Conservation (phyloP, 1,140 invertebrate species). For the Papilio helenus region DNA sequence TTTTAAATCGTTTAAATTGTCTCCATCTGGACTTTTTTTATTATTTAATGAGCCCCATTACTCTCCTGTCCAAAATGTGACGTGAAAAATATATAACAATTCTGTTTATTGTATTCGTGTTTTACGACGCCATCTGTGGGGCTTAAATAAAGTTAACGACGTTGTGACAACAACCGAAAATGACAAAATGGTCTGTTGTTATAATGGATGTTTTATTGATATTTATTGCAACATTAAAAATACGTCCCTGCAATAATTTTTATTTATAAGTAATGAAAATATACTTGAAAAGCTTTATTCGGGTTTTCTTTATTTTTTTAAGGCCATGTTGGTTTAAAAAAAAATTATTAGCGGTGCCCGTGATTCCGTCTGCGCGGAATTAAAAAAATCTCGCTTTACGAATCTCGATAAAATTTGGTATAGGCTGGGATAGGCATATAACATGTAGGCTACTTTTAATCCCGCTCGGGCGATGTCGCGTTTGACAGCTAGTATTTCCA, state of each 20-base stretch:
- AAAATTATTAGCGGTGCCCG: too few species aligned
- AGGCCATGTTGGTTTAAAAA: too few species aligned
- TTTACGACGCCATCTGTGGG: not conserved
- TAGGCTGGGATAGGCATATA: too few species aligned
- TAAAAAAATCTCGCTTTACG: too few species aligned
- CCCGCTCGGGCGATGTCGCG: too few species aligned
- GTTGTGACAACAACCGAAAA: not conserved
- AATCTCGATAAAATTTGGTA: too few species aligned
- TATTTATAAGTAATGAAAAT: not conserved
- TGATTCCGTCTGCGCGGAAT: too few species aligned
- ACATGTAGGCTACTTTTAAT: too few species aligned
- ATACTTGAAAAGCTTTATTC: not conserved
- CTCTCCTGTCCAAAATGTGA: not conserved
- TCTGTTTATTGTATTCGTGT: not conserved
- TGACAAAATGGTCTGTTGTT: not conserved
- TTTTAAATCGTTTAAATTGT: too few species aligned
- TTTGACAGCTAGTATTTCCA: too few species aligned
- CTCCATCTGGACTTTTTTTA: too few species aligned
- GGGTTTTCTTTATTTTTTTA: too few species aligned
- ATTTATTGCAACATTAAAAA: not conserved
- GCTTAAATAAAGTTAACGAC: slow-evolving; percentile 6
- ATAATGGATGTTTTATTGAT: not conserved
- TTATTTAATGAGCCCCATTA: not conserved
- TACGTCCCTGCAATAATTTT: not conserved
- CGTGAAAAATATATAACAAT: not conserved